Evolutionary conservation across 2,113 vertebrate species (phyloP), one percentile per base, ranked within the genome.

Genomic region (Solea solea): DNA sequence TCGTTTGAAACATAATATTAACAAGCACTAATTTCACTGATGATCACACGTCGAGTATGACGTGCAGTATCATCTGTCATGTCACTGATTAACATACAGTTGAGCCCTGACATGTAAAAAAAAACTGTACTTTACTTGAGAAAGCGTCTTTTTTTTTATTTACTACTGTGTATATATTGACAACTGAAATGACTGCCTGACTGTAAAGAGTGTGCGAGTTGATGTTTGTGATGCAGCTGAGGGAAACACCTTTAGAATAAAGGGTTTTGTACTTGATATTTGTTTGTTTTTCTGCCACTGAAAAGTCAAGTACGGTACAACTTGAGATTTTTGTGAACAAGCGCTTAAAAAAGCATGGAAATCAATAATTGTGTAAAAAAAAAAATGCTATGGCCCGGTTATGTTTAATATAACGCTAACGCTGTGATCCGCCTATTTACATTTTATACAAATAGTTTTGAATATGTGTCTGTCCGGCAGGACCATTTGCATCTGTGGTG

Each of bases 231-330:
- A 40, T 28, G 7, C 41, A 45, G 39, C 34, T 15, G 11, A 72
- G 63, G 27, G 5, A 0, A 48, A 15, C 3, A 0, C 1, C 2
- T 56, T 66, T 70, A 0, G 34, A 84, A 63, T 77, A 72, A 87
- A 82, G 34, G 0, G 39, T 58, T 77, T 80, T 76, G 5, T 65
- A 62, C 8, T 34, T 64, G 28, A 39, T n/a, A 4, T 45, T 48
- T 34, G 3, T 53, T 46, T 57, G 48, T 7, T 9, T 34, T 54
- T 69, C 11, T n/a, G 11, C 9, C 5, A 41, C 15, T 16, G 14
- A 10, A 55, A n/a, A 10, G 21, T 21, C 21, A 21, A 21, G 21
- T 21, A 21, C 21, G 21, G 21, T 21, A 21, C 21, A 21, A 21
- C 21, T 21, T 21, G 21, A 21, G 21, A 21, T 21, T 1, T 34